Evolutionary conservation across 2,797 vertebrate species (phyloP).

Genomic region (Cheirogaleus major): DNA sequence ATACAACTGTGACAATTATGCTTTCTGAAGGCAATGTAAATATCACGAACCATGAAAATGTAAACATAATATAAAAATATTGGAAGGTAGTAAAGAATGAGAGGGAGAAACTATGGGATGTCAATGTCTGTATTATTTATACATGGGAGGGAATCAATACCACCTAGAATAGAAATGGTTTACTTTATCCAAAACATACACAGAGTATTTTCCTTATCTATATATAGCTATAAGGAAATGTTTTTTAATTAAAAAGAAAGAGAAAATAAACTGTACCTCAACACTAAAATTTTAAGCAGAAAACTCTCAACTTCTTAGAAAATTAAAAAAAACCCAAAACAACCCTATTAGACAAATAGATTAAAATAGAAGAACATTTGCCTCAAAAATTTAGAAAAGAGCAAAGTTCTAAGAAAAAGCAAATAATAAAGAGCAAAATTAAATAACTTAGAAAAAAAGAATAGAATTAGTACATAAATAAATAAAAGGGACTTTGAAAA

Average conservation of each 20-base stretch:
- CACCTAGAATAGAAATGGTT: neutral
- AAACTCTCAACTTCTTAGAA: neutral
- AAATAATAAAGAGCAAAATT: conserved; percentile 24
- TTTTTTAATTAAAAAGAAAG: neutral
- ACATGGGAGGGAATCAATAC: neutral
- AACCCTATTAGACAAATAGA: neutral
- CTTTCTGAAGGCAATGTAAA: neutral
- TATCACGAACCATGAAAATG: neutral
- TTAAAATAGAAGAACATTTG: neutral
- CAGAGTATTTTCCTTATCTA: neutral
- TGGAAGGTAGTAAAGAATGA: neutral
- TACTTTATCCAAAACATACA: neutral
- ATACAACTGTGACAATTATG: neutral
- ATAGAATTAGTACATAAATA: neutral
- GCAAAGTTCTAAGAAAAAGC: neutral
- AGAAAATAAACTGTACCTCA: neutral
- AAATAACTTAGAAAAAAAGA: neutral
- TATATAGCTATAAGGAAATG: neutral
- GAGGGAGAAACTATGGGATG: neutral
- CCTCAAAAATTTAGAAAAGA: neutral
- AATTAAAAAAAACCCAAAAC: neutral
- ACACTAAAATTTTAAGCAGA: conserved; percentile 19
- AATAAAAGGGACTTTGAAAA: neutral
- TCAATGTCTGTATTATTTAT: neutral
- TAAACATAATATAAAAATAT: neutral